phyloP scores from a whole-genome alignment of 2,113 vertebrate species.

The Peucedramus taeniatus region DNA sequence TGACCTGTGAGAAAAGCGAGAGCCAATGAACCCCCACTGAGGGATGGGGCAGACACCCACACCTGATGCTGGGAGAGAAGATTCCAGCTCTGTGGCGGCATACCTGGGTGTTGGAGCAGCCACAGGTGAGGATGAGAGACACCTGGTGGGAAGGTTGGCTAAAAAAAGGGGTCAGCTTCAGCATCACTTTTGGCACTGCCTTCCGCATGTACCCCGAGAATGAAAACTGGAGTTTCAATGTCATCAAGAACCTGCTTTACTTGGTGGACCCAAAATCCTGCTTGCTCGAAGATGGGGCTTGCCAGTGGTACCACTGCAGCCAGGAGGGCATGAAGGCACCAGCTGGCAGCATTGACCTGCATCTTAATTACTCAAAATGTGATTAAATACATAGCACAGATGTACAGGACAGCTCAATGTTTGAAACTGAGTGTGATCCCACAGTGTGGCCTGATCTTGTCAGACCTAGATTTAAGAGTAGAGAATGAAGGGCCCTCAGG shows the following conservation, averaged over 20 bases:
- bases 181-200: background rate
- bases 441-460: conserved; percentile 18
- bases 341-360: background rate
- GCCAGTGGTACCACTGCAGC: background rate
- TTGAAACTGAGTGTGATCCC: background rate
- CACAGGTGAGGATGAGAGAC: conserved; percentile 18
- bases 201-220: background rate
- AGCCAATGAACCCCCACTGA: background rate
- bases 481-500: background rate
- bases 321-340: background rate
- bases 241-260: conserved; percentile 19
- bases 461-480: background rate
- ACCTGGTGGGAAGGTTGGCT: background rate
- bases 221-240: background rate
- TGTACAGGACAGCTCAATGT: background rate
- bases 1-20: background rate
- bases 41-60: background rate
- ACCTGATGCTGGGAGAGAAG: background rate
- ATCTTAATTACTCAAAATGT: background rate
- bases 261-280: conserved; percentile 14
- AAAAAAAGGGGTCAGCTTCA: background rate
- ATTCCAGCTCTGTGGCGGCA: accelerated
- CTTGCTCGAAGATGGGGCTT: background rate
- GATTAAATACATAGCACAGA: background rate
- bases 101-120: background rate